Evolutionary conservation across 2,797 vertebrate species (phyloP).

Genomic region (Ciconia nigra): DNA sequence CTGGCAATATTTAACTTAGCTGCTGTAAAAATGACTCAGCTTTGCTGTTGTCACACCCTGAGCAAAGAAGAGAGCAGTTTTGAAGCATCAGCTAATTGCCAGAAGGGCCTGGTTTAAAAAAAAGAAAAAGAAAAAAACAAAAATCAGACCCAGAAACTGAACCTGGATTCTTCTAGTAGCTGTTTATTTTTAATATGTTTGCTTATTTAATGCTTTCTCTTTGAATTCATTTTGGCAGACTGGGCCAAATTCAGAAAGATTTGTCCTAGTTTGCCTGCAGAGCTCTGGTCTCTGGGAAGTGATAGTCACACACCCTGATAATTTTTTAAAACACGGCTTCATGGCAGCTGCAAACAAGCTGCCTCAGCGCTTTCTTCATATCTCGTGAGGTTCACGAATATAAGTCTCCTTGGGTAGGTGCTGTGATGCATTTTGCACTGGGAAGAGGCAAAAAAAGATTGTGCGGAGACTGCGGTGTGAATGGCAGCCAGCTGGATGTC

Average conservation of each 20-base stretch:
- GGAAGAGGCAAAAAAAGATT: neutral
- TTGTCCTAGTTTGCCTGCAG: neutral
- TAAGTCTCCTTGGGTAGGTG: neutral
- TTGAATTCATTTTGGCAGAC: neutral
- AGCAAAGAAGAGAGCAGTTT: neutral
- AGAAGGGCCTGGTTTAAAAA: neutral
- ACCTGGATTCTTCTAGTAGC: neutral
- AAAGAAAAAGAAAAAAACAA: neutral
- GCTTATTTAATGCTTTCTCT: conserved; percentile 21
- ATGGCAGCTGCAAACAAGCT: neutral
- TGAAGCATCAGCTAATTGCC: conserved; percentile 28
- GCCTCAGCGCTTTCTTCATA: neutral
- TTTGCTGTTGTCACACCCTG: conserved; percentile 44
- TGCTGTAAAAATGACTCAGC: conserved; percentile 46
- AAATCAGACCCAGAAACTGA: neutral
- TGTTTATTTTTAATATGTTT: conserved; percentile 31
- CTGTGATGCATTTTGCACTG: neutral
- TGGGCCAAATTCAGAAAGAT: neutral
- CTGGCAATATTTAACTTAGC: conserved; percentile 9
- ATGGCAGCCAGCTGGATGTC: neutral
- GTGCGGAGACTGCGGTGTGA: neutral
- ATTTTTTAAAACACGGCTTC: neutral
- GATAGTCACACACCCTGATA: neutral
- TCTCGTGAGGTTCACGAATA: neutral
- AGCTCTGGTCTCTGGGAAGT: neutral